phyloP scores from a whole-genome alignment of 2,797 vertebrate genomes.

The Mormyrus hasselquistii region DNA sequence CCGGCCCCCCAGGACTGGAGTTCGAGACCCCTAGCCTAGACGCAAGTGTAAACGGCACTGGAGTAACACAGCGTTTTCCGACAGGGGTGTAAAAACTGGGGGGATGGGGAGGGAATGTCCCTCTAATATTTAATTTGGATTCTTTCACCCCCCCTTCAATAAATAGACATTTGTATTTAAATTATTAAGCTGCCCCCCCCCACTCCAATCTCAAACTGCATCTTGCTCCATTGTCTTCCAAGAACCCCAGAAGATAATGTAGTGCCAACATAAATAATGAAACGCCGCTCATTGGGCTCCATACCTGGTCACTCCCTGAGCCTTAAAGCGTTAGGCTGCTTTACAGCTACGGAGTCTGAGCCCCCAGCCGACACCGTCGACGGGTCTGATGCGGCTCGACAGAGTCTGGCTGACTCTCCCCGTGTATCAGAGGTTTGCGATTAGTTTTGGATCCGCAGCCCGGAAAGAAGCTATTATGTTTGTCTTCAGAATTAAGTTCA shows the following conservation, averaged over 20 bases:
- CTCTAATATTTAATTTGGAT: background rate
- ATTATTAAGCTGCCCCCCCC: background rate
- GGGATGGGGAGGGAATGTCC: background rate
- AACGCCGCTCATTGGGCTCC: background rate
- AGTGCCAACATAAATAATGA: background rate
- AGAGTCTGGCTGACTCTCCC: background rate
- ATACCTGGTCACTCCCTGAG: background rate
- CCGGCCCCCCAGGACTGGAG: too few relatives aligned
- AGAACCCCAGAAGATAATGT: background rate
- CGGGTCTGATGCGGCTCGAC: background rate
- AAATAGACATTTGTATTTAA: background rate
- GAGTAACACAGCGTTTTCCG: background rate
- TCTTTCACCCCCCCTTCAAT: background rate
- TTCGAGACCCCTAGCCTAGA: too few relatives aligned
- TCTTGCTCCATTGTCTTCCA: background rate
- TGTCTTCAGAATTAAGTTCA: constrained; percentile 9
- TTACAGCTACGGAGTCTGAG: background rate
- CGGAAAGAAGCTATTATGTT: background rate
- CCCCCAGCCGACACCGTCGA: background rate
- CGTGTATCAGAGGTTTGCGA: background rate
- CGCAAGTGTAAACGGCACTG: background rate
- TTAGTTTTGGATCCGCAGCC: background rate
- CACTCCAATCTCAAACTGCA: background rate
- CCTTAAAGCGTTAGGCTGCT: background rate
- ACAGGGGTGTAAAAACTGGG: background rate